Percentiles rank a stretch among this genome's conserved stretches.
phyloP scores from a whole-genome alignment of 2,113 vertebrate genomes.

The Leptocoma aspasia region DNA sequence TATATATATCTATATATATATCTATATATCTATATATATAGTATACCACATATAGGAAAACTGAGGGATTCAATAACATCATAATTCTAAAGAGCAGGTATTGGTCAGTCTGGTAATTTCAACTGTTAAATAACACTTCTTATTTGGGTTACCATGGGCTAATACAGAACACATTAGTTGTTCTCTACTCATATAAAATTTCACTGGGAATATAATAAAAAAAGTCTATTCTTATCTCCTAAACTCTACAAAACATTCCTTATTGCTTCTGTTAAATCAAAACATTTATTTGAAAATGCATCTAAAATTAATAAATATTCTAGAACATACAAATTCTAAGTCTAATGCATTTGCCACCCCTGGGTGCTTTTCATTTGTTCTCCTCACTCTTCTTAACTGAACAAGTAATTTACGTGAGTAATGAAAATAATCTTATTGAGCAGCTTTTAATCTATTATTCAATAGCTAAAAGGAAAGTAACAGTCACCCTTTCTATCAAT shows the following conservation, averaged over 20 bases:
- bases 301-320: background rate
- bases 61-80: background rate
- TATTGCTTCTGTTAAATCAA: background rate
- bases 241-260: background rate
- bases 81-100: background rate
- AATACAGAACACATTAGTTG: background rate
- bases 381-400: background rate
- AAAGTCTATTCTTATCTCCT: background rate
- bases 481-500: constrained; percentile 40
- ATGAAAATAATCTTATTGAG: constrained; percentile 27
- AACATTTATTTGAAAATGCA: background rate
- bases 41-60: background rate
- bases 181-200: background rate
- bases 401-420: background rate
- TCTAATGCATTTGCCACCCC: background rate
- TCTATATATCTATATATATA: too few relatives aligned
- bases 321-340: background rate
- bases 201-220: background rate
- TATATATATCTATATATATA: too few relatives aligned
- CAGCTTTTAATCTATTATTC: constrained; percentile 58
- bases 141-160: background rate
- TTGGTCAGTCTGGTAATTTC: background rate
- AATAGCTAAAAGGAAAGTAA: constrained; percentile 34
- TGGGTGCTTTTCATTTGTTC: background rate
- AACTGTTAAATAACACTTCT: background rate